phyloP scores from a whole-genome alignment of 2,888 invertebrate genomes.

The Graphium colonna region DNA sequence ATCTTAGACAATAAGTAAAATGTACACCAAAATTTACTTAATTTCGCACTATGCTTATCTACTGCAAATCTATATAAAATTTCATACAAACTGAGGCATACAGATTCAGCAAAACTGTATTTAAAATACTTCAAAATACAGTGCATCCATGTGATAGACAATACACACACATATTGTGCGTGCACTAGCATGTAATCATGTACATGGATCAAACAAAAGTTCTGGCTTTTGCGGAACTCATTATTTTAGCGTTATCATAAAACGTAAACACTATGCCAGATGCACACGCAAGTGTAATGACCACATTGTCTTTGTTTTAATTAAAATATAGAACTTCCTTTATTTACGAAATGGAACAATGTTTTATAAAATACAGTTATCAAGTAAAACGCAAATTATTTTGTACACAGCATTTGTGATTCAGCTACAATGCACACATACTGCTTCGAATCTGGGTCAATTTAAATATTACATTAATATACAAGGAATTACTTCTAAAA shows the following conservation, averaged over 20 bases:
- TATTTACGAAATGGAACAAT: conserved; percentile 6
- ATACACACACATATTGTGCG: neutral
- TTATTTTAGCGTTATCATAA: conserved; percentile 25
- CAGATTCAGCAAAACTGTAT: too few relatives aligned
- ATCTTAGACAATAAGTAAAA: neutral
- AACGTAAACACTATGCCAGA: conserved; percentile 35
- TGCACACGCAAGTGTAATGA: conserved; percentile 35
- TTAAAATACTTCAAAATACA: too few relatives aligned
- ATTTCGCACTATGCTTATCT: too few relatives aligned
- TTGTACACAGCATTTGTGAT: too few relatives aligned
- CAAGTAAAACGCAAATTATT: too few relatives aligned
- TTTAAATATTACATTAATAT: neutral
- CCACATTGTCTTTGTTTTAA: conserved; percentile 36
- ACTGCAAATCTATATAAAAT: too few relatives aligned
- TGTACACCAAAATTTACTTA: too few relatives aligned
- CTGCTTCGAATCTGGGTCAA: too few relatives aligned
- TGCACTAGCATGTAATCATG: neutral
- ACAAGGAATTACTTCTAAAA: neutral
- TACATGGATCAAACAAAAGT: neutral
- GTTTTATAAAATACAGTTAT: neutral
- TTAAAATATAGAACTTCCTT: conserved; percentile 13
- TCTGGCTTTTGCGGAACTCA: neutral
- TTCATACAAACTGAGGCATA: too few relatives aligned
- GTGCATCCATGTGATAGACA: too few relatives aligned
- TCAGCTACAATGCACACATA: neutral